Conservation (phyloP, 2,888 invertebrate genomes). For the Chorisops tibialis region DNA sequence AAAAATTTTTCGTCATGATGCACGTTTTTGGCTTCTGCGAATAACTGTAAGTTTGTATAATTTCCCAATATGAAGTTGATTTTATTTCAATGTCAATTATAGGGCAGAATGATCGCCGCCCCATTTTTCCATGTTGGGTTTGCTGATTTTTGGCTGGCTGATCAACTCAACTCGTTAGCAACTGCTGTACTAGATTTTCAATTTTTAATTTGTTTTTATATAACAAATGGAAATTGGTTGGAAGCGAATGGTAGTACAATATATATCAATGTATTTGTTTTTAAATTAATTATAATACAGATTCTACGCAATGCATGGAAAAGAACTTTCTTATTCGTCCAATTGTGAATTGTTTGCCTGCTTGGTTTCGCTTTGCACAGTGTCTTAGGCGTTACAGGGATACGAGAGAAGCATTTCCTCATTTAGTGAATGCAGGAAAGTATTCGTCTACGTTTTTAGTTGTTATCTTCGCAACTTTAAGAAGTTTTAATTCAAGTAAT, state of each 20-base stretch:
- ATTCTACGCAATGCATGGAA: constrained; percentile 65
- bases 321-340: constrained; percentile 75
- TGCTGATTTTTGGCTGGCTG: constrained; percentile 98
- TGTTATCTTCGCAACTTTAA: constrained; percentile 76
- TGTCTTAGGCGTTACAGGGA: constrained; percentile 94
- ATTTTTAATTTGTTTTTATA: constrained; percentile 89
- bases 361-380: constrained; percentile 97
- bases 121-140: constrained; percentile 93
- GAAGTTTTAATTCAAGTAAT: constrained; percentile 62
- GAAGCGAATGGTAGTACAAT: constrained; percentile 55
- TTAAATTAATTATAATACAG: constrained; percentile 41
- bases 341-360: constrained; percentile 87
- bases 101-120: constrained; percentile 82
- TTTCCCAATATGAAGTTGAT: neutral
- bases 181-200: constrained; percentile 91
- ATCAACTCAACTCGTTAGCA: constrained; percentile 91
- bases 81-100: constrained; percentile 29
- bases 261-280: neutral
- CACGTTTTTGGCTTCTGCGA: constrained; percentile 89
- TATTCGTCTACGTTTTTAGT: constrained; percentile 97
- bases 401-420: constrained; percentile 89
- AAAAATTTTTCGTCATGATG: constrained; percentile 86
- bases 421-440: constrained; percentile 96
- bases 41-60: constrained; percentile 68
- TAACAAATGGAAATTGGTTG: constrained; percentile 72